Evolutionary conservation across 2,797 vertebrate species (phyloP).

Genomic region (Chaetodon trifasciatus): DNA sequence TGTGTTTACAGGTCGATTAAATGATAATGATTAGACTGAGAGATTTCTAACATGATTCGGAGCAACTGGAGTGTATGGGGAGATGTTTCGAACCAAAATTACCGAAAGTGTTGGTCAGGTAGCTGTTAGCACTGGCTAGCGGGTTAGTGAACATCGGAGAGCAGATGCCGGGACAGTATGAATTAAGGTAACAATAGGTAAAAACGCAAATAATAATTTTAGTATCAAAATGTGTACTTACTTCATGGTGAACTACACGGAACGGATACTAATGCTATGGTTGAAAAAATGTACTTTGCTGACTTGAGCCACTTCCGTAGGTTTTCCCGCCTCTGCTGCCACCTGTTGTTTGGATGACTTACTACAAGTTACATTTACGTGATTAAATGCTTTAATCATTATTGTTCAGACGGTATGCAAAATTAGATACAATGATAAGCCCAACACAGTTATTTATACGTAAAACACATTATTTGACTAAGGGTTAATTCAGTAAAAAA

Average conservation of each 20-base stretch:
- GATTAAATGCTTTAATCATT: neutral
- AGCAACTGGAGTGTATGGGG: fast-evolving
- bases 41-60: neutral
- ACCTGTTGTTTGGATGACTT: conserved; percentile 35
- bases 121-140: neutral
- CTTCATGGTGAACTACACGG: conserved; percentile 62
- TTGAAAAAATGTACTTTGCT: fast-evolving
- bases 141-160: fast-evolving
- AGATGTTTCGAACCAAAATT: neutral
- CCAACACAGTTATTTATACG: neutral
- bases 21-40: fast-evolving
- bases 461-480: neutral
- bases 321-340: conserved; percentile 26
- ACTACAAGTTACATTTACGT: neutral
- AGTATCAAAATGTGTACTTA: conserved; percentile 40
- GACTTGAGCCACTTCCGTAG: conserved; percentile 19
- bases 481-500: neutral
- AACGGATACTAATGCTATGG: fast-evolving
- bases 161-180: fast-evolving
- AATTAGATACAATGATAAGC: fast-evolving
- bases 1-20: fast-evolving
- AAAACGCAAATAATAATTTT: fast-evolving
- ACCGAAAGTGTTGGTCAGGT: neutral
- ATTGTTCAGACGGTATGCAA: fast-evolving
- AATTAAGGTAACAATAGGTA: fast-evolving